A percentile compares a stretch with the other conserved stretches of the same genome.
Conservation (phyloP, 2,797 vertebrate species). For the Astyanax mexicanus region DNA sequence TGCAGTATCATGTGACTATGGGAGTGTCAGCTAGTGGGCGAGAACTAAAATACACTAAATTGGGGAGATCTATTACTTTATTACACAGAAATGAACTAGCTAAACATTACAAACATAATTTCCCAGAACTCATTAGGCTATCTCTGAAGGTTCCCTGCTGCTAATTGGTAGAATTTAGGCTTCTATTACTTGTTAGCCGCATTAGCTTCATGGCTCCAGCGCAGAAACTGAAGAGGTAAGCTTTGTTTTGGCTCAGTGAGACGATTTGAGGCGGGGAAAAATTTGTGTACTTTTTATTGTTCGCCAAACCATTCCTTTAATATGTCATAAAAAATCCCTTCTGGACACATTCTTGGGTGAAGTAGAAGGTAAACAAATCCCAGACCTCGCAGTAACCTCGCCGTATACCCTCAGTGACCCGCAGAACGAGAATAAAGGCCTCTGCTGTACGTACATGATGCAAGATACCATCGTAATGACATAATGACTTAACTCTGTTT, state of each 20-base stretch:
- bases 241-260: background rate
- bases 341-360: conserved; percentile 22
- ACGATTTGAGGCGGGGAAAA: background rate
- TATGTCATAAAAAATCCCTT: background rate
- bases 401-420: conserved; percentile 22
- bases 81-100: no score
- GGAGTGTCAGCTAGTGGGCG: no score
- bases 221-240: background rate
- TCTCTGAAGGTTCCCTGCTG: background rate
- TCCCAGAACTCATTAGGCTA: no score
- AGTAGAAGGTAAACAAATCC: conserved; percentile 9
- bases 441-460: conserved; percentile 28
- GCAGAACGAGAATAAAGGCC: conserved; percentile 11
- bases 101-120: no score
- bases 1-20: no score
- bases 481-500: conserved; percentile 44
- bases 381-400: background rate
- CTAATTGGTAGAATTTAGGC: background rate
- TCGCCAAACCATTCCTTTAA: background rate
- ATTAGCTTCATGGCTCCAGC: background rate
- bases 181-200: background rate
- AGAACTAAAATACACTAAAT: no score
- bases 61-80: no score
- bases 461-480: conserved; percentile 36
- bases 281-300: background rate